Evolutionary conservation across 1,140 invertebrate species (phyloP), one percentile per base, ranked within the genome.

Genomic region (Globodera ellingtonae): DNA sequence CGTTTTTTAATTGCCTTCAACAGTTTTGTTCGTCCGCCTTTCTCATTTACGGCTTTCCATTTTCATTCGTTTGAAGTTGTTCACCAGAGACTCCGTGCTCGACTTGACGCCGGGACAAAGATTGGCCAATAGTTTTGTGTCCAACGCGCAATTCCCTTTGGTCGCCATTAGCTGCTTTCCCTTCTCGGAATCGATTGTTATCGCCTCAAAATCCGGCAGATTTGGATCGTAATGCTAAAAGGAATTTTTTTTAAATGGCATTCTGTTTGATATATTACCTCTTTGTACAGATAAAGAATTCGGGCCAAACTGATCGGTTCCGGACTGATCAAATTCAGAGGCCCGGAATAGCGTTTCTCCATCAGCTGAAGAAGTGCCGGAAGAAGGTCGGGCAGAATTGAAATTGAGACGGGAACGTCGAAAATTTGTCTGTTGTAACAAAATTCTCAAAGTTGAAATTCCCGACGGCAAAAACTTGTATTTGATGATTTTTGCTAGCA

Each of bases 341-440:
- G 79, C 6, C 87, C 87, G 0, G 84, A 81, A 69, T 71, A 81
- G 62, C 87, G 72, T 24, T 81, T 72, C 73, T 89, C 88, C 87
- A 89, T 89, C 24, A 89, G 78, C 18, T 83, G 71, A 59, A 89
- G 74, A 35, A 89, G 75, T 9, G 84, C 86, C n/a, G 84, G 86
- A 13, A 89, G 59, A 62, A 88, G 89, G 72, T 89, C 87, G 13
- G 88, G 85, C n/a, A 89, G 75, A 59, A 89, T 87, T n/a, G 87
- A 87, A 7, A 89, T 78, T 13, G 87, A 89, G 18, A 89, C 86
- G 48, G 87, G 87, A 71, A 89, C 79, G 69, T 89, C 88, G 73
- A 89, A 89, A 18, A 89, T 87, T 83, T 88, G 82, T 21, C 85
- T 88, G 47, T 73, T 84, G 62, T 8, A n/a, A 7, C 73, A 56